phyloP scores from a whole-genome alignment of 2,888 invertebrate genomes.

The Gari tellinella region DNA sequence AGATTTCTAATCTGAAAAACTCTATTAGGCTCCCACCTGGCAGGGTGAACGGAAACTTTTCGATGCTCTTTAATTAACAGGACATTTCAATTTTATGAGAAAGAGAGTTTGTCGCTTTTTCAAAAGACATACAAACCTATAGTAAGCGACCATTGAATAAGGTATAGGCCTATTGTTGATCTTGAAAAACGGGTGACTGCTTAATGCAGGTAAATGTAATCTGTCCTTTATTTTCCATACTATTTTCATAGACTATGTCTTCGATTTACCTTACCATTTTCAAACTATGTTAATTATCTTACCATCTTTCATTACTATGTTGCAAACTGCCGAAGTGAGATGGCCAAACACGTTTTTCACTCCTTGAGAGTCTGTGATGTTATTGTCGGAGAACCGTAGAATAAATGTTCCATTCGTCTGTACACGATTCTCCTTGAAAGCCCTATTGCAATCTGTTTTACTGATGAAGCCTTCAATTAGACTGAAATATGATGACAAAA shows the following conservation, averaged over 20 bases:
- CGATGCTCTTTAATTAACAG: no score
- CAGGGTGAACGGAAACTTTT: no score
- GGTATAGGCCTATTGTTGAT: no score
- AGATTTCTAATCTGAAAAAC: no score
- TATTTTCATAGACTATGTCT: neutral
- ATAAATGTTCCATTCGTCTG: conserved; percentile 37
- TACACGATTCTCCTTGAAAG: conserved; percentile 14
- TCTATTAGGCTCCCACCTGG: no score
- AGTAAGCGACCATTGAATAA: no score
- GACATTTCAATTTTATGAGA: no score
- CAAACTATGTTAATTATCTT: neutral
- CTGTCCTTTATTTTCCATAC: neutral
- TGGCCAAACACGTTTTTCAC: conserved; percentile 50
- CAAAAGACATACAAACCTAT: no score
- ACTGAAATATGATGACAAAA: conserved; percentile 19
- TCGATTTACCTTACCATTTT: neutral
- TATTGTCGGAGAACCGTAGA: conserved; percentile 51
- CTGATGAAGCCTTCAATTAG: conserved; percentile 49
- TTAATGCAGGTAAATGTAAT: no score
- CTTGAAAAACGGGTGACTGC: no score
- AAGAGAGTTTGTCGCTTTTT: no score
- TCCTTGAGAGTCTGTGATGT: conserved; percentile 55
- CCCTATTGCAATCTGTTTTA: conserved; percentile 37
- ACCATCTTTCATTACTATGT: conserved; percentile 23
- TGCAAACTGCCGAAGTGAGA: conserved; percentile 35